Conservation (phyloP, 2,113 vertebrate genomes). For the Symphodus melops region DNA sequence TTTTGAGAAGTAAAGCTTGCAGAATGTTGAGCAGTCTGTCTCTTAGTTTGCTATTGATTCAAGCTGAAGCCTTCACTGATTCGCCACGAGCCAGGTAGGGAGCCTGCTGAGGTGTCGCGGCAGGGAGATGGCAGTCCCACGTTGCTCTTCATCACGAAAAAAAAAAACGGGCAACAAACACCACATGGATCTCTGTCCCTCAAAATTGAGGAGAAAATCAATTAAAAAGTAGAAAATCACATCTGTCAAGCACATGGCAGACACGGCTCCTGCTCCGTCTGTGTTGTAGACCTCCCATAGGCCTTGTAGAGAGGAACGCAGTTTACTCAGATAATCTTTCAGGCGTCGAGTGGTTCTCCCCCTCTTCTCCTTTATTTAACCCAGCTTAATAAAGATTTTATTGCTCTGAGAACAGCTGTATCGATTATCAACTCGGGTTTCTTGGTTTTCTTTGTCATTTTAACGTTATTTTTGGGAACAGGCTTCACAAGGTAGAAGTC, state of each 20-base stretch:
- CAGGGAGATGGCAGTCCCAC: slow-evolving; percentile 61
- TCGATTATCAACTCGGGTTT: slow-evolving; percentile 69
- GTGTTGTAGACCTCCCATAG: slow-evolving; percentile 51
- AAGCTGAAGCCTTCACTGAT: slow-evolving; percentile 65
- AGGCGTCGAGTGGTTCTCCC: slow-evolving; percentile 27
- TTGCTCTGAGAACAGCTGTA: slow-evolving; percentile 71
- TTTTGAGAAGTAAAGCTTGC: slow-evolving; percentile 27
- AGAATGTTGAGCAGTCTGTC: slow-evolving; percentile 30
- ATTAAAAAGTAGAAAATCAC: slow-evolving; percentile 66
- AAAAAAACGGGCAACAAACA: slow-evolving; percentile 44
- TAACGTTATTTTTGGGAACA: slow-evolving; percentile 65
- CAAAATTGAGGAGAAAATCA: slow-evolving; percentile 66
- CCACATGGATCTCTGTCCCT: slow-evolving; percentile 37
- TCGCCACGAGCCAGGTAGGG: slow-evolving; percentile 63
- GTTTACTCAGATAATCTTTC: slow-evolving; percentile 48
- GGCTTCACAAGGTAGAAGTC: slow-evolving; percentile 27
- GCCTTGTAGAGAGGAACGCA: slow-evolving; percentile 33
- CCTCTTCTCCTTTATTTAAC: slow-evolving; percentile 62
- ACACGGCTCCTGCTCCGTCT: slow-evolving; percentile 36
- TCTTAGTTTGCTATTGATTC: slow-evolving; percentile 71
- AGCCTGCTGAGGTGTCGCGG: slow-evolving; percentile 68
- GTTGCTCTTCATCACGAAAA: slow-evolving; percentile 62
- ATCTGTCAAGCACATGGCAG: slow-evolving; percentile 66
- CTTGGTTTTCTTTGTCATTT: slow-evolving; percentile 63
- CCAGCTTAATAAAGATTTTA: slow-evolving; percentile 73